Percentiles rank a stretch among this genome's conserved stretches.
Evolutionary conservation across 2,888 invertebrate species (phyloP).

Genomic region (Napeogenes inachia): DNA sequence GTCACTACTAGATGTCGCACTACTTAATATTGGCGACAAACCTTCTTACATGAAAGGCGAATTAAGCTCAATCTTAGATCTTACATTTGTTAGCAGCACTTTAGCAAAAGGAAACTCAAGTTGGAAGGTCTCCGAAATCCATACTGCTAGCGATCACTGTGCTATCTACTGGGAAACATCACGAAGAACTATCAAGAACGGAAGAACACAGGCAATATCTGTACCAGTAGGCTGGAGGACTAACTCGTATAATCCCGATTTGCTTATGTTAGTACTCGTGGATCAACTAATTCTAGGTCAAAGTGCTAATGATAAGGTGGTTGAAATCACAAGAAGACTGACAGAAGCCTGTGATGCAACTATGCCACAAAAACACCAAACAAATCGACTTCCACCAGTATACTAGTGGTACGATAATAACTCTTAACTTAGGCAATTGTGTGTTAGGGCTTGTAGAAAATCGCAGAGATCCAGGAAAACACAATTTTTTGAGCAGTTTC

Average conservation of each 20-base stretch:
- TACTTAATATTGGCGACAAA: slow-evolving; percentile 1
- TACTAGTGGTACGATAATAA: too few relatives aligned
- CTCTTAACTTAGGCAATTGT: too few relatives aligned
- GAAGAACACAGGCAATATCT: not conserved
- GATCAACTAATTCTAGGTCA: not conserved
- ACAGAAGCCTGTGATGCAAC: not conserved
- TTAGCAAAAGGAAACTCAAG: not conserved
- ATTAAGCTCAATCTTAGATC: not conserved
- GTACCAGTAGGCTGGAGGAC: too few relatives aligned
- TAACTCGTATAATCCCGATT: too few relatives aligned
- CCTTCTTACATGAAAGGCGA: too few relatives aligned
- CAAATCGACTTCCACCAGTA: too few relatives aligned
- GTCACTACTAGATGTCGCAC: not conserved
- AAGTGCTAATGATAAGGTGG: slow-evolving; percentile 5
- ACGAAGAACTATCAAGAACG: not conserved
- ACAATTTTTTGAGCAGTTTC: too few relatives aligned
- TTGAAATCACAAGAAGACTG: not conserved
- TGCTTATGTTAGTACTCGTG: too few relatives aligned
- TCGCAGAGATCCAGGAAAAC: too few relatives aligned
- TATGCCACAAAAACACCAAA: not conserved
- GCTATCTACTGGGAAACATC: slow-evolving; percentile 5
- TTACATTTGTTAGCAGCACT: not conserved
- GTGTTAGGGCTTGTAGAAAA: too few relatives aligned
- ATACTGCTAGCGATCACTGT: slow-evolving; percentile 6
- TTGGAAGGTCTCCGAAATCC: not conserved